Base-by-base conservation (phyloP, 2,888 invertebrate species). In the Melitaea athalia region DNA sequence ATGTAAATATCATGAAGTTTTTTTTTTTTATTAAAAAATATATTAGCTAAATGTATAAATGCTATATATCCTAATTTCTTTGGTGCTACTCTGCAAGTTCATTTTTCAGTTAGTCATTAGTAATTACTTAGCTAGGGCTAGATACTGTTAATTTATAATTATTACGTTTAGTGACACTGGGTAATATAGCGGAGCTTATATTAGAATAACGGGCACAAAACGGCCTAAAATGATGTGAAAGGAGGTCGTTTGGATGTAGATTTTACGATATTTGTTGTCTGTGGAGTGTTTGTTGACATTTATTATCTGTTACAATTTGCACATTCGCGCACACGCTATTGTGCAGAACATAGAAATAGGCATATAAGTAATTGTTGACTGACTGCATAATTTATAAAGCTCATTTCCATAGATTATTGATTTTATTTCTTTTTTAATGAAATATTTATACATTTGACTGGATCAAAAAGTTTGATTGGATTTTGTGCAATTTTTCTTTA, bases 391-490 rank as follows among this genome's bases (percentile, higher is more conserved):
- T 88, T 87, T 88, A 86, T 88, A 79, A 81, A 78, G 82, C 81
- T 85, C 82, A 83, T 85, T 84, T 74, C 72, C 72, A 74, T 74
- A 80, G 82, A 82, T 79, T 79, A 78, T 81, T 80, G 79, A 79
- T 80, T 83, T 84, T 81, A 80, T 77, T 82, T 83, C 81, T 79
- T 82, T 76, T 75, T 74, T 72, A 69, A 69, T 15, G 38, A 42
- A 42, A 57, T 74, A 75, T 76, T 75, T 79, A 80, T 78, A 76
- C 66, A 63, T 90, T 91, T 91, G 91, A 91, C 91, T 91, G 91
- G 91, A 91, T 92, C 92, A 91, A 90, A 89, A 78, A 83, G 72
- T 83, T 84, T 91, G 89, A 90, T 90, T 88, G 87, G 85, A 83
- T 85, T 78, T 75, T 81, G 88, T 89, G 88, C 88, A 88, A 89